Evolutionary conservation across 2,113 vertebrate species (phyloP).

Genomic region (Synchiropus splendidus): DNA sequence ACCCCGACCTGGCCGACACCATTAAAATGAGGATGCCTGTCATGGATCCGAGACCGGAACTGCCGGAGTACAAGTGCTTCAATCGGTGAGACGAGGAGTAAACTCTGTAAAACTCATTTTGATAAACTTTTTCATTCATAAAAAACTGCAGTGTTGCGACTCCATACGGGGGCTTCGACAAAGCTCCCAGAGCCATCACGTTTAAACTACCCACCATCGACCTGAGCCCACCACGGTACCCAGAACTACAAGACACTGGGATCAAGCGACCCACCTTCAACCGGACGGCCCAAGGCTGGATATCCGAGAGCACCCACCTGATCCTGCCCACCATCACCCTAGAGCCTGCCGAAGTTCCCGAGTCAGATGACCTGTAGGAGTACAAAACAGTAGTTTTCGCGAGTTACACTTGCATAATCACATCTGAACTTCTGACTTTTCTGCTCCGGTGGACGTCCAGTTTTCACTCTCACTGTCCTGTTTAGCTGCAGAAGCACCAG

Average conservation of each 20-base stretch:
- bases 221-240: slow-evolving; percentile 73
- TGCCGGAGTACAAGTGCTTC: slow-evolving; percentile 85
- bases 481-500: no score
- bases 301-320: slow-evolving; percentile 77
- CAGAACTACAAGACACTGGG: slow-evolving; percentile 76
- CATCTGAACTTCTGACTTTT: no score
- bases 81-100: slow-evolving; percentile 75
- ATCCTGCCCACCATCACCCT: slow-evolving; percentile 72
- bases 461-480: no score
- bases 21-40: slow-evolving; percentile 75
- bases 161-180: slow-evolving; percentile 93
- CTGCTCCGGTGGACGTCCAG: no score
- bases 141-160: slow-evolving; percentile 80
- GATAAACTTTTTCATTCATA: neutral
- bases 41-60: slow-evolving; percentile 69
- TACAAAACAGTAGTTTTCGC: no score
- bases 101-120: neutral
- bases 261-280: slow-evolving; percentile 86
- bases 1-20: slow-evolving; percentile 81
- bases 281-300: slow-evolving; percentile 90
- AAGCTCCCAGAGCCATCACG: slow-evolving; percentile 83
- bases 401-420: neutral
- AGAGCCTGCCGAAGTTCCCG: slow-evolving; percentile 71
- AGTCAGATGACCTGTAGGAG: slow-evolving; percentile 87
- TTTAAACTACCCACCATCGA: slow-evolving; percentile 92